Conservation (phyloP, 2,888 invertebrate species). For the Drosophila aldrichi region DNA sequence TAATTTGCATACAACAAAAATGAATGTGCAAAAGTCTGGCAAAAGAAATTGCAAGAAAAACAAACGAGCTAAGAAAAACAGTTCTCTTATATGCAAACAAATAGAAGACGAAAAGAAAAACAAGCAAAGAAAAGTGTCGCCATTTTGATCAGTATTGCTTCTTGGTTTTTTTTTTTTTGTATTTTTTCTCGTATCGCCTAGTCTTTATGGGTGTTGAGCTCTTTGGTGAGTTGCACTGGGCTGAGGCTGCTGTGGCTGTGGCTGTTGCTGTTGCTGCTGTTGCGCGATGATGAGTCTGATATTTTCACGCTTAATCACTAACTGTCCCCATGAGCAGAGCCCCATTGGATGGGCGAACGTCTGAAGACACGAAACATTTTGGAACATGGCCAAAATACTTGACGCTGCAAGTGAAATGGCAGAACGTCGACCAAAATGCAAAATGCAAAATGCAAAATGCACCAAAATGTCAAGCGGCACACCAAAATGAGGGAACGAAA, state of each 20-base stretch:
- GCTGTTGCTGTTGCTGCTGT: slow-evolving; percentile 28
- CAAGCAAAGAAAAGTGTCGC: slow-evolving; percentile 61
- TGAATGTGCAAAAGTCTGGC: slow-evolving; percentile 43
- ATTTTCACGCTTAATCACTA: slow-evolving; percentile 84
- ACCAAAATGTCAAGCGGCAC: slow-evolving; percentile 59
- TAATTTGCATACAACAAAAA: slow-evolving; percentile 56
- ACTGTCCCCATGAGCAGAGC: slow-evolving; percentile 70
- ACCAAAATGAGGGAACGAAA: slow-evolving; percentile 1
- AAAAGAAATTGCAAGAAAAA: slow-evolving; percentile 37
- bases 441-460: slow-evolving; percentile 37
- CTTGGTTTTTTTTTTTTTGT: too few species aligned
- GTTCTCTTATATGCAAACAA: slow-evolving; percentile 15
- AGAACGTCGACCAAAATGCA: slow-evolving; percentile 65
- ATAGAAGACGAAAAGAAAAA: slow-evolving; percentile 42
- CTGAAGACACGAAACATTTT: slow-evolving; percentile 68
- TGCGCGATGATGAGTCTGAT: slow-evolving; percentile 65
- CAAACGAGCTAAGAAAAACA: slow-evolving; percentile 33
- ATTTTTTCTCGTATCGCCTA: slow-evolving; percentile 7
- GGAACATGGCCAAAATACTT: slow-evolving; percentile 76
- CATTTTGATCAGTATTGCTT: slow-evolving; percentile 44
- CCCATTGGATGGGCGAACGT: slow-evolving; percentile 46
- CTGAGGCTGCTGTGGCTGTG: slow-evolving; percentile 2
- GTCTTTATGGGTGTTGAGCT: slow-evolving; percentile 25
- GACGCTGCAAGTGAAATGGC: slow-evolving; percentile 81
- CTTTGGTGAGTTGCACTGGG: slow-evolving; percentile 11